Evolutionary conservation across 1,140 invertebrate species (phyloP), one percentile per base, ranked within the genome.

Genomic region (Anastrepha obliqua): DNA sequence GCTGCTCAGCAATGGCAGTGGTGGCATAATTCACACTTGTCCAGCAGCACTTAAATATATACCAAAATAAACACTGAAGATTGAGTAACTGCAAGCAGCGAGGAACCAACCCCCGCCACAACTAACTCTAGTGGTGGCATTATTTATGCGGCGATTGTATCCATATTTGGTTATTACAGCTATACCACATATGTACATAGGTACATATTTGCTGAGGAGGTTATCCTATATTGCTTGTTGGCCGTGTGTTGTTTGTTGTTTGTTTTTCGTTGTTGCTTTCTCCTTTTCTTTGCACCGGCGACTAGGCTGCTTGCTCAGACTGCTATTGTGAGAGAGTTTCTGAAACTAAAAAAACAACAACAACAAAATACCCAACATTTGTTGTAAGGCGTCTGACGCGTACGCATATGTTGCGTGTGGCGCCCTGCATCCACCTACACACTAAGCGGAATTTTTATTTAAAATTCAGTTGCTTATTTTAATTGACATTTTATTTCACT

Each of bases 161-260:
- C 67, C 67, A 74, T 74, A 74, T 74, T 74, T 74, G 67, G 67
- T 74, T 74, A 74, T 74, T 74, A 47, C 67, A 74, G 44, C 67
- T 74, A 47, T 44, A 39, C 9, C 15, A 62, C 17, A 62, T 62
- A n/a, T 13, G 15, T 15, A 62, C 9, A 62, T 62, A 62, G 4
- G 65, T 29, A 62, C 60, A 13, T 13, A 42, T 67, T 13, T 20
- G 65, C 9, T 29, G 11, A 29, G 39, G 39, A 17, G 67, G 39
- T 67, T 67, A 11, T 20, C 64, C 64, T 47, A 39, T 39, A 67
- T 74, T 44, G 67, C 67, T 74, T 74, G 67, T 74, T 74, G 67
- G 67, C 42, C 42, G 13, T 74, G 4, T 44, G 17, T 74, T 44
- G 42, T 74, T 74, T 44, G 17, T 74, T 44, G 42, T 74, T 74